These are phyloP conservation scores for Danio aesculapii DNA, from an alignment of 2,797 vertebrate genomes.

Conservation along the genomic window DNA sequence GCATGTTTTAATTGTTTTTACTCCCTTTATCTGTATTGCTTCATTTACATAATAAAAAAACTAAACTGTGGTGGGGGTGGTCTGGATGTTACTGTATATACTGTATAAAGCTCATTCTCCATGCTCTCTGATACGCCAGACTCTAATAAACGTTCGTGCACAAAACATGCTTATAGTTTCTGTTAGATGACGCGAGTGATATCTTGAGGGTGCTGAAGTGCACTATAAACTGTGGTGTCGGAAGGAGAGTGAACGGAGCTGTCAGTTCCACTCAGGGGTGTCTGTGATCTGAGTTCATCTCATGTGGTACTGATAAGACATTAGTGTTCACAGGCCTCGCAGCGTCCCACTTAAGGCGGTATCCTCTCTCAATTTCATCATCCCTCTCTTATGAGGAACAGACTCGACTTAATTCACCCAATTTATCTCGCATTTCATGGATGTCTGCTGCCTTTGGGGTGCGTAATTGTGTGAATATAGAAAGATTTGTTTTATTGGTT, in stretches of 20 bases:
- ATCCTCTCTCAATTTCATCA: conserved; percentile 40
- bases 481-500: background rate
- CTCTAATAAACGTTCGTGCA: conserved; percentile 4
- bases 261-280: conserved; percentile 44
- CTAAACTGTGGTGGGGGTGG: background rate
- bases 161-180: conserved; percentile 8
- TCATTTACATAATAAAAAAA: too few relatives aligned
- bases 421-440: conserved; percentile 44
- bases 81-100: background rate
- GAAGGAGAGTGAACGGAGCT: background rate
- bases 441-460: conserved; percentile 28
- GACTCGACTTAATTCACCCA: conserved; percentile 35
- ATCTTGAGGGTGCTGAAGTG: conserved; percentile 27
- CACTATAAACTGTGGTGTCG: conserved; percentile 9
- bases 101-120: conserved; percentile 31
- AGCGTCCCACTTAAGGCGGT: conserved; percentile 10
- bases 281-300: conserved; percentile 47
- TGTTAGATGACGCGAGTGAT: background rate
- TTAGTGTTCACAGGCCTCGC: conserved; percentile 30
- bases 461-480: conserved; percentile 12
- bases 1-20: too few relatives aligned
- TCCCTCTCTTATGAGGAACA: conserved; percentile 37
- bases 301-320: conserved; percentile 42
- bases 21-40: too few relatives aligned
- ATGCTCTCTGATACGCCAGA: conserved; percentile 14